Evolutionary conservation across 2,888 invertebrate species (phyloP).

Genomic region (Phalera bucephala): DNA sequence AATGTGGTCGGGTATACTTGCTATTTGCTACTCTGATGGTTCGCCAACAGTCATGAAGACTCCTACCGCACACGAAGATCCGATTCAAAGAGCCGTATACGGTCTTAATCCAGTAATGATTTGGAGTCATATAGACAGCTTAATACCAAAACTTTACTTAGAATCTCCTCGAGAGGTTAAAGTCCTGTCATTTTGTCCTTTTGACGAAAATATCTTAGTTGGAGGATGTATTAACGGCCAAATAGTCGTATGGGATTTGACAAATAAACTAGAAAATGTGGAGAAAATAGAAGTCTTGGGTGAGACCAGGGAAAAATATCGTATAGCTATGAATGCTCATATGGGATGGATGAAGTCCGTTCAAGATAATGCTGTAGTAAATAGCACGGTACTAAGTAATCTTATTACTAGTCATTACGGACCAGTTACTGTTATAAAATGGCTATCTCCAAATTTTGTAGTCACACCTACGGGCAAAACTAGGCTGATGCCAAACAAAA

Average conservation of each 20-base stretch:
- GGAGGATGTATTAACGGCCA: slow-evolving; percentile 90
- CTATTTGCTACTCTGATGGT: slow-evolving; percentile 85
- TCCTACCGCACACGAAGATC: slow-evolving; percentile 63
- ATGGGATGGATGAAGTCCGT: slow-evolving; percentile 88
- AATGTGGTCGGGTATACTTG: slow-evolving; percentile 86
- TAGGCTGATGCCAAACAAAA: slow-evolving; percentile 42
- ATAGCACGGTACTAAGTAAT: slow-evolving; percentile 84
- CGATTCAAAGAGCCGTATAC: slow-evolving; percentile 81
- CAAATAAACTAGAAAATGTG: slow-evolving; percentile 83
- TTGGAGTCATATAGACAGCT: slow-evolving; percentile 89
- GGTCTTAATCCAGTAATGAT: slow-evolving; percentile 86
- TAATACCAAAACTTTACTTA: slow-evolving; percentile 87
- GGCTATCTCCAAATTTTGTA: slow-evolving; percentile 85
- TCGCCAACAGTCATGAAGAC: slow-evolving; percentile 75
- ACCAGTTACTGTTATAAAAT: slow-evolving; percentile 85
- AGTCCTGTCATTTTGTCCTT: slow-evolving; percentile 86
- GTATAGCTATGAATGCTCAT: slow-evolving; percentile 82
- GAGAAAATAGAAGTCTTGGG: slow-evolving; percentile 85
- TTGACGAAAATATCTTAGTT: slow-evolving; percentile 86
- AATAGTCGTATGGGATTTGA: slow-evolving; percentile 87
- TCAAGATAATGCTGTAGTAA: slow-evolving; percentile 81
- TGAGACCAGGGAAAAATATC: slow-evolving; percentile 84
- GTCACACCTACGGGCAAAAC: slow-evolving; percentile 84
- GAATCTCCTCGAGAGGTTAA: slow-evolving; percentile 87
- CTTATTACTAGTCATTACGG: slow-evolving; percentile 84